Evolutionary conservation across 2,797 vertebrate species (phyloP).

Genomic region (Cossypha caffra): DNA sequence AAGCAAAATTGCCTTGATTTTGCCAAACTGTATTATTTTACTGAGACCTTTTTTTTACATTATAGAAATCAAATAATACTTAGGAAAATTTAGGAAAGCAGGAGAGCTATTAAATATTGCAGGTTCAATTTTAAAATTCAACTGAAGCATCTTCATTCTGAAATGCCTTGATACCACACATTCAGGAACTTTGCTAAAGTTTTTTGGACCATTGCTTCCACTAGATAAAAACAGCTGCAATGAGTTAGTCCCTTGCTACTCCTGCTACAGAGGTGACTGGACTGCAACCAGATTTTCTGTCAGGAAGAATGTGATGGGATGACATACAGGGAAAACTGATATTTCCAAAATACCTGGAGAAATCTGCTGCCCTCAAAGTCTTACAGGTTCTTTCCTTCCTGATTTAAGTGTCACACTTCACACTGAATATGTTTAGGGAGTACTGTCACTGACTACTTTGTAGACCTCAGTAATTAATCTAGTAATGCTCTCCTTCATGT

Average conservation of each 20-base stretch:
- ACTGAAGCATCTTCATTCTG: background rate
- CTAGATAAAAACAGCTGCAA: background rate
- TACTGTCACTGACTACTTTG: background rate
- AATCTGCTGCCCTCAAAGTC: background rate
- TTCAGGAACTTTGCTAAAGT: background rate
- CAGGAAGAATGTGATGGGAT: background rate
- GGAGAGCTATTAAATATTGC: background rate
- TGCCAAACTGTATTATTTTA: background rate
- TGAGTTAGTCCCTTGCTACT: background rate
- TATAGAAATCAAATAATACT: background rate
- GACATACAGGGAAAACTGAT: background rate
- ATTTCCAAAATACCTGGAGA: background rate
- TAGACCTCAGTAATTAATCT: conserved; percentile 22
- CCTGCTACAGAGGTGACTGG: background rate
- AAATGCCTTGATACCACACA: background rate
- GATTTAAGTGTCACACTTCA: background rate
- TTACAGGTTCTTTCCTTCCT: background rate
- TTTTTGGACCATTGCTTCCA: background rate
- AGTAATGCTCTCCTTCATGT: background rate
- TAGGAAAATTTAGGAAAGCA: background rate
- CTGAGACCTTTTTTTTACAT: background rate
- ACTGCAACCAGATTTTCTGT: background rate
- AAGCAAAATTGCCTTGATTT: background rate
- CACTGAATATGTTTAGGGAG: background rate
- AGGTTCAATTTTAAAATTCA: background rate